phyloP scores from a whole-genome alignment of 2,113 vertebrate species.

The Ancistrus triradiatus region DNA sequence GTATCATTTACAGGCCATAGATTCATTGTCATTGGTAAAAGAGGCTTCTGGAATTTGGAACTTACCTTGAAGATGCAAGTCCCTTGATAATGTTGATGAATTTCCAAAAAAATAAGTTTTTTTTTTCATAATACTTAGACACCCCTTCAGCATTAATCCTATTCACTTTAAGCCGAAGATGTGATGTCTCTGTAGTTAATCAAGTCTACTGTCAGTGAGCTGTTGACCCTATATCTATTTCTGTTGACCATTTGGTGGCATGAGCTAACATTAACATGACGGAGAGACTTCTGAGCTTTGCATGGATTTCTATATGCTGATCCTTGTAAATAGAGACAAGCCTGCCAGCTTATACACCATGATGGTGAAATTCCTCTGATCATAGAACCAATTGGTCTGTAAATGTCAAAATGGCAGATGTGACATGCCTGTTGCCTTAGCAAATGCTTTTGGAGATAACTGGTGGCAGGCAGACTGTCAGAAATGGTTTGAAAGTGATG shows the following conservation, averaged over 20 bases:
- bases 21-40: no score
- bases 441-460: slow-evolving; percentile 5
- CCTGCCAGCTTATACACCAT: neutral
- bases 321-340: slow-evolving; percentile 24
- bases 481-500: neutral
- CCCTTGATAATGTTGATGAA: slow-evolving; percentile 3
- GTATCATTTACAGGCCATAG: no score
- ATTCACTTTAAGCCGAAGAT: neutral
- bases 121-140: neutral
- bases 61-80: no score
- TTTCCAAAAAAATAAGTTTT: no score
- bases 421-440: slow-evolving; percentile 13
- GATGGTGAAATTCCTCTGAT: neutral
- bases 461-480: neutral
- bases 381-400: slow-evolving; percentile 1
- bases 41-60: no score
- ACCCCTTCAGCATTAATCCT: neutral
- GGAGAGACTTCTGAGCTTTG: slow-evolving; percentile 12
- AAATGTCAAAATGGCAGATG: slow-evolving; percentile 8
- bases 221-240: slow-evolving; percentile 24
- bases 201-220: slow-evolving; percentile 12
- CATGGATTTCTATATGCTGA: slow-evolving; percentile 17
- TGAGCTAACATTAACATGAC: slow-evolving; percentile 15
- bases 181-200: neutral
- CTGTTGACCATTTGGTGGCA: slow-evolving; percentile 21